Evolutionary conservation across 2,888 invertebrate species (phyloP).

Genomic region (Drosophila longiperda): DNA sequence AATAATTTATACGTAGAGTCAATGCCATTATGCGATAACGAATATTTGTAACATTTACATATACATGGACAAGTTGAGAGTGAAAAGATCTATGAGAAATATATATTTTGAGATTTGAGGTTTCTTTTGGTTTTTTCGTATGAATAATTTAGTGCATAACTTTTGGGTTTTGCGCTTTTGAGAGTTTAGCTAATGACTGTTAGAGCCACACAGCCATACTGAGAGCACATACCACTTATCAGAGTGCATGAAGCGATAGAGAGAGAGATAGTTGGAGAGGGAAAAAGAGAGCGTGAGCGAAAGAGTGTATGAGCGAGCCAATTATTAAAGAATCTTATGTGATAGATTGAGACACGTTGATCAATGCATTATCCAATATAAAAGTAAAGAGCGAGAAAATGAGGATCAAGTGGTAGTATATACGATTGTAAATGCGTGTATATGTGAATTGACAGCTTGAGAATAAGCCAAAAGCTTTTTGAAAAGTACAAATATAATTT

Average conservation of each 20-base stretch:
- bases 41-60: slow-evolving; percentile 59
- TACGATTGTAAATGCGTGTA: slow-evolving; percentile 22
- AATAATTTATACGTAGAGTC: slow-evolving; percentile 55
- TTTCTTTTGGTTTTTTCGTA: slow-evolving; percentile 10
- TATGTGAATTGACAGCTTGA: not conserved
- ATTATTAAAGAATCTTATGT: slow-evolving; percentile 29
- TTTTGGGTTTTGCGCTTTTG: slow-evolving; percentile 18
- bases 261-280: slow-evolving; percentile 5
- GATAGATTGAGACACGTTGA: slow-evolving; percentile 28
- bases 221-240: slow-evolving; percentile 31
- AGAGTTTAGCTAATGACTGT: slow-evolving; percentile 24
- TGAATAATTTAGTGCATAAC: slow-evolving; percentile 39
- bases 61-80: slow-evolving; percentile 64
- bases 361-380: slow-evolving; percentile 36
- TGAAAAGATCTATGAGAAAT: slow-evolving; percentile 33
- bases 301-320: slow-evolving; percentile 33
- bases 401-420: slow-evolving; percentile 20
- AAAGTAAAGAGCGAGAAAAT: slow-evolving; percentile 21
- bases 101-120: slow-evolving; percentile 11
- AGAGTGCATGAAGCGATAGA: slow-evolving; percentile 27
- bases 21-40: slow-evolving; percentile 59
- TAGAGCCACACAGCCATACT: slow-evolving; percentile 13
- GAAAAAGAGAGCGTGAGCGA: slow-evolving; percentile 12
- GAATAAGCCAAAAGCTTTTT: slow-evolving; percentile 2
- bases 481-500: not conserved